Conservation (phyloP, 1,140 invertebrate genomes). For the Mizuhopecten yessoensis region DNA sequence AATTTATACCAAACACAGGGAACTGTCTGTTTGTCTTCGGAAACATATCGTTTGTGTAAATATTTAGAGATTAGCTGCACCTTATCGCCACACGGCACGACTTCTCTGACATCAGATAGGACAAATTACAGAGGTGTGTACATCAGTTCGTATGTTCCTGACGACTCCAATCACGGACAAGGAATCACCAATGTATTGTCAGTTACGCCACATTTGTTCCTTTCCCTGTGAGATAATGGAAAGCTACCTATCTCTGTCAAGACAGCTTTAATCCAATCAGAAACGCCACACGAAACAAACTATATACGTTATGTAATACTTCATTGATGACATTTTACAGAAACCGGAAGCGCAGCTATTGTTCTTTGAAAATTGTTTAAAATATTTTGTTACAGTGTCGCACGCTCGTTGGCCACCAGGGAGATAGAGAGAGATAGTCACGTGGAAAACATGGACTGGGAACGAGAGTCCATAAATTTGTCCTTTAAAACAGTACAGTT, state of each 20-base stretch:
- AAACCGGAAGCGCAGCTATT: not conserved
- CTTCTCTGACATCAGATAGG: not conserved
- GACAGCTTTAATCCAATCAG: not conserved
- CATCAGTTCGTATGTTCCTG: not conserved
- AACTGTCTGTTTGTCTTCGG: conserved; percentile 18
- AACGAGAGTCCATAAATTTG: too few species aligned
- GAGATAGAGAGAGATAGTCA: too few species aligned
- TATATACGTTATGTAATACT: conserved; percentile 15
- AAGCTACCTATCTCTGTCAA: not conserved
- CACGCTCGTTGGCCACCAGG: not conserved
- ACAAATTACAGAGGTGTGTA: not conserved
- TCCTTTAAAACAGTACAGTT: too few species aligned
- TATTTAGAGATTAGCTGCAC: conserved; percentile 30
- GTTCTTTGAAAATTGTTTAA: not conserved
- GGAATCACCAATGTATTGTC: not conserved
- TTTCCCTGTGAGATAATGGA: not conserved
- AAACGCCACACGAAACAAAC: not conserved
- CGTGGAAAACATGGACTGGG: not conserved
- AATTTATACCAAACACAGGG: conserved; percentile 27
- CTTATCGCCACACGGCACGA: not conserved
- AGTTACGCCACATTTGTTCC: not conserved
- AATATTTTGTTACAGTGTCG: not conserved
- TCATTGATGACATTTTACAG: not conserved
- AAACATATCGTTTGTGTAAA: conserved; percentile 35
- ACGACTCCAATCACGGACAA: not conserved